phyloP scores from a whole-genome alignment of 2,113 vertebrate species.

The Notiomystis cincta region DNA sequence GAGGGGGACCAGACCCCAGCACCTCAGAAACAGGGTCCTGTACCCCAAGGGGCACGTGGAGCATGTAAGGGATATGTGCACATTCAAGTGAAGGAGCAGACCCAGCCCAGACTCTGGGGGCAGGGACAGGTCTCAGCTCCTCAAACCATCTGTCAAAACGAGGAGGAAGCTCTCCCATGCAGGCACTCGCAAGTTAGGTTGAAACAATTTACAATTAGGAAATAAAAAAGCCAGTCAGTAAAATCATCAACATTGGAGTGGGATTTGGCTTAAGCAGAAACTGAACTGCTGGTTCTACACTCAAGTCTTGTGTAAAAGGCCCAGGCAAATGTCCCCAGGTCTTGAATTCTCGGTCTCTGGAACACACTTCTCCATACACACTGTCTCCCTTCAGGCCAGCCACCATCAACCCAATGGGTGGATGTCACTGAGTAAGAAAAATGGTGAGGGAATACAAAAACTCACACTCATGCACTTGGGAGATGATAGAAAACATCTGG shows the following conservation, averaged over 20 bases:
- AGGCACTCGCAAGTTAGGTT: not conserved
- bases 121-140: not conserved
- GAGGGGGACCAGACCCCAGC: not conserved
- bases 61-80: not conserved
- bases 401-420: constrained; percentile 13
- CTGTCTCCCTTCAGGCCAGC: not conserved
- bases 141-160: not conserved
- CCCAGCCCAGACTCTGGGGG: not conserved
- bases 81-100: not conserved
- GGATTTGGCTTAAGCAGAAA: not conserved
- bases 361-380: not conserved
- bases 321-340: not conserved
- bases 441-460: constrained; percentile 40
- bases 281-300: not conserved
- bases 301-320: not conserved
- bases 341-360: not conserved
- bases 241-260: not conserved
- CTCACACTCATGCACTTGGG: constrained; percentile 67
- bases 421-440: not conserved
- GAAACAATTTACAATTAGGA: not conserved
- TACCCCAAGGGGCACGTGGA: rapidly evolving
- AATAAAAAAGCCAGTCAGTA: not conserved
- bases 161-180: not conserved
- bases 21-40: not conserved
- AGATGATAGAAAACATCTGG: constrained; percentile 57